Conservation (phyloP, 2,888 invertebrate species). For the Bursaphelenchus okinawaensis region DNA sequence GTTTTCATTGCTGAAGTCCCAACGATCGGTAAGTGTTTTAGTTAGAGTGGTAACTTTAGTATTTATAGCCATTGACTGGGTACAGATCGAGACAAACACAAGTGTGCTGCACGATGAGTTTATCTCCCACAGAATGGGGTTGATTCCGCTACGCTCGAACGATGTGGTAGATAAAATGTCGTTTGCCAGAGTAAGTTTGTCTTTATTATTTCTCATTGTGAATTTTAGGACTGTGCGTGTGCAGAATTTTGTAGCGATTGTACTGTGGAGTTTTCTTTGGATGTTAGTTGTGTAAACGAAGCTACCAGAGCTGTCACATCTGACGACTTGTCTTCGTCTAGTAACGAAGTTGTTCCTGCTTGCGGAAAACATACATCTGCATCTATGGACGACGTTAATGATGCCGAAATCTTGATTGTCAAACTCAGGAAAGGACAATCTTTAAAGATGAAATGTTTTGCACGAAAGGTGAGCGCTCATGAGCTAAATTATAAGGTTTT, state of each 20-base stretch:
- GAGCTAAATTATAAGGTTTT: too few relatives aligned
- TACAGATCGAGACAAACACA: conserved; percentile 94
- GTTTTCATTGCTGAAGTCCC: conserved; percentile 86
- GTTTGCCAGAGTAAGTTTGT: conserved; percentile 70
- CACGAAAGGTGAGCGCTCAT: conserved; percentile 69
- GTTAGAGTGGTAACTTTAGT: too few relatives aligned
- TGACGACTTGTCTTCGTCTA: conserved; percentile 69
- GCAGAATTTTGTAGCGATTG: conserved; percentile 95
- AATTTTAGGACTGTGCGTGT: conserved; percentile 80
- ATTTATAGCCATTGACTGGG: conserved; percentile 88
- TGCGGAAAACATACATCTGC: conserved; percentile 27
- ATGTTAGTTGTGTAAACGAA: conserved; percentile 89
- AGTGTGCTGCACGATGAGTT: conserved; percentile 98
- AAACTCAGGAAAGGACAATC: conserved; percentile 80
- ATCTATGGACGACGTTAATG: conserved; percentile 23
- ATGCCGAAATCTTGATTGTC: conserved; percentile 68
- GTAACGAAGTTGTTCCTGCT: conserved; percentile 36
- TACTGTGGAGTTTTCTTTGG: conserved; percentile 91
- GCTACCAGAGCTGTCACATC: conserved; percentile 92
- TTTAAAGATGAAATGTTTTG: conserved; percentile 85
- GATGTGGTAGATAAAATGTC: conserved; percentile 89
- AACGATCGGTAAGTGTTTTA: conserved; percentile 48
- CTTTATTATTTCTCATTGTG: neutral
- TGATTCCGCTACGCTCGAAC: conserved; percentile 86
- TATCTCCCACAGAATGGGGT: conserved; percentile 89